phyloP scores from a whole-genome alignment of 2,888 invertebrate species.

The Polydrusus pterygomalis region DNA sequence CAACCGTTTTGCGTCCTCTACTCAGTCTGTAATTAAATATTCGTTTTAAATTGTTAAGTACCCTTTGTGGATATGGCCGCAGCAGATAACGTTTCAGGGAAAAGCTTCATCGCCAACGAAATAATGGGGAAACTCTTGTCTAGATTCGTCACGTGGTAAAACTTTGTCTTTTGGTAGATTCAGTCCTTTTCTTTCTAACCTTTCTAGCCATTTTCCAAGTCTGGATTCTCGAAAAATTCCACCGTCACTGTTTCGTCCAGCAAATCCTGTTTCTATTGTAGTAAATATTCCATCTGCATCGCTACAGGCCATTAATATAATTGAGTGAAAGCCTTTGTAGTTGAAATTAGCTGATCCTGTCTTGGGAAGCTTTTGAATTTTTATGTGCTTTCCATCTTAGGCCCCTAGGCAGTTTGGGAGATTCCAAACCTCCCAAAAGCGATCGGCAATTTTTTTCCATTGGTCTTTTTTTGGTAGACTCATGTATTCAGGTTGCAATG shows the following conservation, averaged over 20 bases:
- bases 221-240: constrained; percentile 51
- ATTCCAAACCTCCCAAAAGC: constrained; percentile 55
- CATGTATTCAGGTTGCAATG: background rate
- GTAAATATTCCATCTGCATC: background rate
- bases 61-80: constrained; percentile 1
- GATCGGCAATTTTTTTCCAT: constrained; percentile 51
- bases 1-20: constrained; percentile 10
- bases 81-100: background rate
- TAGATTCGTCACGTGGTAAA: background rate
- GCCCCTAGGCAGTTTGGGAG: constrained; percentile 34
- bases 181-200: constrained; percentile 1
- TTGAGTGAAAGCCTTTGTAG: constrained; percentile 61
- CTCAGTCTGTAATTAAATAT: constrained; percentile 34
- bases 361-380: constrained; percentile 60
- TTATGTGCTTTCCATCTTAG: constrained; percentile 55
- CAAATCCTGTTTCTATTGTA: constrained; percentile 62
- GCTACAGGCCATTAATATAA: constrained; percentile 53
- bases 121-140: too few species aligned
- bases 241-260: constrained; percentile 65
- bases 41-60: constrained; percentile 1
- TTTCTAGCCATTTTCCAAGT: background rate
- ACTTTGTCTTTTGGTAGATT: background rate
- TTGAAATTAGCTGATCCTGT: constrained; percentile 58
- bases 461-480: background rate
- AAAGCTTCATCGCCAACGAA: too few species aligned